Evolutionary conservation across 2,113 vertebrate species (phyloP), one percentile per base, ranked within the genome.

Genomic region (Cyprinodon variegatus): DNA sequence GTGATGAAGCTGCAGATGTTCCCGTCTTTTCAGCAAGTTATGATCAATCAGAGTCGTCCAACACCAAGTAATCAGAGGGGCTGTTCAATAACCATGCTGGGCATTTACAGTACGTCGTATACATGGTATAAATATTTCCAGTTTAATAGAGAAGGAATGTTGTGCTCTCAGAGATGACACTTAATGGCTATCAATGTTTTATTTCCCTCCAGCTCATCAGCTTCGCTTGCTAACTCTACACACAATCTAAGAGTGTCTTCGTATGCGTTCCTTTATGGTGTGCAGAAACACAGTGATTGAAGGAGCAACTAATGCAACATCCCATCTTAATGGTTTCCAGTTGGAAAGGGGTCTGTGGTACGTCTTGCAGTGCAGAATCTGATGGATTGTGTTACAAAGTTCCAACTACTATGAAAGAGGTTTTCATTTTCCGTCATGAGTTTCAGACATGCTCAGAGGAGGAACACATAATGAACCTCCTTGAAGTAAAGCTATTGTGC

Each of bases 111-210:
- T 29, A 29, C 29, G 29, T n/a, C 20, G 0, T 20, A 57, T 80
- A 82, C 59, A 72, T 61, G 45, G 77, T 78, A 78, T 81, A 66
- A 81, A 76, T 68, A 69, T 72, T 80, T 82, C 61, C 62, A 78
- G 78, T 83, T 80, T 84, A 83, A 74, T 64, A 39, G 71, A 63
- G 61, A 83, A 70, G 77, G 63, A 76, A 66, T 48, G 77, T 39
- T 66, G 77, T 76, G 61, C 68, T 76, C 79, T 84, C 73, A 83
- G 85, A 72, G 66, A 70, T 65, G 46, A 57, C 63, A 76, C 72
- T 76, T 80, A 22, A 67, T 15, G 72, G 66, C 73, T 76, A 82
- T 87, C 77, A 81, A 81, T 82, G 68, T 88, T 76, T 84, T 70
- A 85, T 67, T 84, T 70, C 66, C 48, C 78, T 53, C 36, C 38